Evolutionary conservation across 2,888 invertebrate species (phyloP).

Genomic region (Steinernema carpocapsae): DNA sequence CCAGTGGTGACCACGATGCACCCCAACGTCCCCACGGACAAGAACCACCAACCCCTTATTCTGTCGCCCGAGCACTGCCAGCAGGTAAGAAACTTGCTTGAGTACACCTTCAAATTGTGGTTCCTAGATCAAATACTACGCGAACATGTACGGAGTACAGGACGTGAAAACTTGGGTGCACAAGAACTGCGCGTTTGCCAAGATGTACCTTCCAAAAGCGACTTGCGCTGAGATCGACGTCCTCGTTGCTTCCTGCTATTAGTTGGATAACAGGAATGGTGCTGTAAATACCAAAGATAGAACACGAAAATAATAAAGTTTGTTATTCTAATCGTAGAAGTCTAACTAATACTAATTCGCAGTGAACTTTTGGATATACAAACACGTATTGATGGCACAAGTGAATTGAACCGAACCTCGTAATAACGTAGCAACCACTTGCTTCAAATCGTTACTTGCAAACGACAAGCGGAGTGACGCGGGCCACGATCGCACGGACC

Average conservation of each 20-base stretch:
- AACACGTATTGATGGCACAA: background rate
- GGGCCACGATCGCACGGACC: conserved; percentile 3
- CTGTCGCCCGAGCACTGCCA: conserved; percentile 61
- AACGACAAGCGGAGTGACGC: background rate
- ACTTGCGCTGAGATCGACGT: conserved; percentile 66
- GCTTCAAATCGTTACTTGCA: background rate
- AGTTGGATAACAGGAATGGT: background rate
- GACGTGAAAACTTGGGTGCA: conserved; percentile 62
- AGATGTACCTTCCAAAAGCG: conserved; percentile 66
- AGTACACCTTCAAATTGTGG: background rate
- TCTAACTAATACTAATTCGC: no score
- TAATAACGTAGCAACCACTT: background rate
- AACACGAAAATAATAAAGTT: background rate
- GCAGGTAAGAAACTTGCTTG: conserved; percentile 43
- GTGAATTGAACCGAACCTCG: background rate
- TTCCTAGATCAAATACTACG: conserved; percentile 60
- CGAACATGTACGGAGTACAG: conserved; percentile 60
- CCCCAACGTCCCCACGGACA: conserved; percentile 49
- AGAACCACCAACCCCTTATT: conserved; percentile 55
- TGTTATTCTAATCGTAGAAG: background rate
- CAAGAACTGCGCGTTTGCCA: conserved; percentile 64
- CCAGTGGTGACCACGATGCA: conserved; percentile 10
- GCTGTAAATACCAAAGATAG: conserved; percentile 24
- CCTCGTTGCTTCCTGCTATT: conserved; percentile 63
- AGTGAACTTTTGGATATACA: no score